A percentile compares a stretch with the other conserved stretches of the same genome.
phyloP scores from a whole-genome alignment of 2,797 vertebrate species.

The Macroramphosus scolopax region DNA sequence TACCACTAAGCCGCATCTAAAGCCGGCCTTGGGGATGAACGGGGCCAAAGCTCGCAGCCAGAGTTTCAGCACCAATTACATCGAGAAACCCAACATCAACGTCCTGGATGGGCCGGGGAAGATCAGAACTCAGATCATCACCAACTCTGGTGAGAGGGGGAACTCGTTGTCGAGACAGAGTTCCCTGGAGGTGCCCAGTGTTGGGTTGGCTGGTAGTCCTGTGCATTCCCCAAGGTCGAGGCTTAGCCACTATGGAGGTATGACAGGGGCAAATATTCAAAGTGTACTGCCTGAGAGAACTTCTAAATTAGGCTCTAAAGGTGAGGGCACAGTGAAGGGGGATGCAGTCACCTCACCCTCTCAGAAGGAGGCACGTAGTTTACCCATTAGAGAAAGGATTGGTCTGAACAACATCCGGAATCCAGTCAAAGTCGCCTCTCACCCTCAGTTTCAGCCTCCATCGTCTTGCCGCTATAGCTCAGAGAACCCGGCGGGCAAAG shows the following conservation, averaged over 20 bases:
- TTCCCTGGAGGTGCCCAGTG: slow-evolving; percentile 66
- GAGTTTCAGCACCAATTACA: slow-evolving; percentile 85
- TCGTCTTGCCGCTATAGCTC: slow-evolving; percentile 49
- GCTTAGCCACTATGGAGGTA: slow-evolving; percentile 75
- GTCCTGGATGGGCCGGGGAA: slow-evolving; percentile 77
- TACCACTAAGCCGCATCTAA: slow-evolving; percentile 83
- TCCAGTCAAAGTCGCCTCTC: slow-evolving; percentile 64
- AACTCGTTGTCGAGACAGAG: slow-evolving; percentile 86
- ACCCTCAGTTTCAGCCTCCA: slow-evolving; percentile 69
- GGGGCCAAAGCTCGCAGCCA: slow-evolving; percentile 93
- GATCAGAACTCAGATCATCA: slow-evolving; percentile 90
- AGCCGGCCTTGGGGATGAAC: slow-evolving; percentile 91
- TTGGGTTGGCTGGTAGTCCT: slow-evolving; percentile 64
- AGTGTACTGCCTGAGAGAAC: slow-evolving; percentile 78
- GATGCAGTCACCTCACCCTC: slow-evolving; percentile 56
- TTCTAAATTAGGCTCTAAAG: slow-evolving; percentile 61
- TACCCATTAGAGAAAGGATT: slow-evolving; percentile 54
- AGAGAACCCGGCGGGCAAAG: slow-evolving; percentile 55
- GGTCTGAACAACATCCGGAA: slow-evolving; percentile 60
- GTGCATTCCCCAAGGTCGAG: slow-evolving; percentile 49
- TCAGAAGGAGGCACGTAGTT: slow-evolving; percentile 65
- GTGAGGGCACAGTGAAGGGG: slow-evolving; percentile 64
- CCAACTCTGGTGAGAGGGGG: slow-evolving; percentile 88
- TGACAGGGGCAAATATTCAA: slow-evolving; percentile 67
- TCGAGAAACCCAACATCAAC: slow-evolving; percentile 79